A percentile compares a stretch with the other conserved stretches of the same genome.
phyloP scores from a whole-genome alignment of 2,113 vertebrate species.

The Chiloscyllium plagiosum region DNA sequence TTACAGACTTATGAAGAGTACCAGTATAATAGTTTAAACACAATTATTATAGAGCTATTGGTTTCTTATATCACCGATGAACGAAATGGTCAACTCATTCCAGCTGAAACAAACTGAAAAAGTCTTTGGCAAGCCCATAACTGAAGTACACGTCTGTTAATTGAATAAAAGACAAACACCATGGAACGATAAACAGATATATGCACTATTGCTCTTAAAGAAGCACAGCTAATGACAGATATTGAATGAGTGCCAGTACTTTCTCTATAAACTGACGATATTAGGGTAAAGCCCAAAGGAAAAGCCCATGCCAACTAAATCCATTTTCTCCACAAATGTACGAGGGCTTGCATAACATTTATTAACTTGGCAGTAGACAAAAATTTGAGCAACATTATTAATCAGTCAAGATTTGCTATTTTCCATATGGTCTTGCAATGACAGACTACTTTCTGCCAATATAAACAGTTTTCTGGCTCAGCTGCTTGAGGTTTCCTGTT shows the following conservation, averaged over 20 bases:
- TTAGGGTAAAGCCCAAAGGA: constrained; percentile 11
- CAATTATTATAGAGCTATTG: background rate
- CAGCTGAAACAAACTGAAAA: background rate
- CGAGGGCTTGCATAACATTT: too few relatives aligned
- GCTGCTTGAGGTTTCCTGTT: background rate
- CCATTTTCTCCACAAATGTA: background rate
- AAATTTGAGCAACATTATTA: constrained; percentile 26
- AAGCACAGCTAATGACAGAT: constrained; percentile 16
- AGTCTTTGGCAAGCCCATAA: background rate
- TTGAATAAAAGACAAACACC: background rate
- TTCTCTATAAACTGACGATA: background rate
- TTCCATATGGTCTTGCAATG: background rate
- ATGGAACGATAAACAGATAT: constrained; percentile 1
- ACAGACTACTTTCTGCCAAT: background rate
- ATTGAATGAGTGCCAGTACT: background rate
- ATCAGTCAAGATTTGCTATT: constrained; percentile 26
- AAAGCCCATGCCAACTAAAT: background rate
- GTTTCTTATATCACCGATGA: background rate
- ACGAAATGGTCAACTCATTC: background rate
- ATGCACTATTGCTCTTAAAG: background rate
- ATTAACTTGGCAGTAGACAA: background rate
- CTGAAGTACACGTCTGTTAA: background rate
- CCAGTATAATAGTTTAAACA: background rate
- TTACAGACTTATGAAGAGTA: background rate
- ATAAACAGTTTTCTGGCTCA: constrained; percentile 3